These are phyloP conservation scores for Lucilia cuprina DNA, from an alignment of 1,140 invertebrate genomes.

Conservation along the genomic window DNA sequence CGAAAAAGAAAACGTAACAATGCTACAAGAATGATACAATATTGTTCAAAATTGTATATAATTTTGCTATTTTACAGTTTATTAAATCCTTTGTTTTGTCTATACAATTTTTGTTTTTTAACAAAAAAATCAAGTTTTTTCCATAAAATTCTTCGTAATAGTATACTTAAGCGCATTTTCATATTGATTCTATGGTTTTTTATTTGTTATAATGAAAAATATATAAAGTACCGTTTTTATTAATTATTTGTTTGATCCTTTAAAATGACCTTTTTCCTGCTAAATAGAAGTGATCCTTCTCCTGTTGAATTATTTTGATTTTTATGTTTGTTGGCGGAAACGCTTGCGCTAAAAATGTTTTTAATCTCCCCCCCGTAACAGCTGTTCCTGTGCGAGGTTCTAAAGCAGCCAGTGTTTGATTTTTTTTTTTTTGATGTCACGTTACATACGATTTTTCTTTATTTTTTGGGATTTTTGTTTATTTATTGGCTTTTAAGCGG, in stretches of 20 bases:
- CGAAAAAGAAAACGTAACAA: background rate
- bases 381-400: background rate
- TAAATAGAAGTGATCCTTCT: background rate
- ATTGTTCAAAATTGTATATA: background rate
- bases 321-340: constrained; percentile 15
- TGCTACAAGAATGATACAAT: background rate
- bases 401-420: background rate
- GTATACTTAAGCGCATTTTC: background rate
- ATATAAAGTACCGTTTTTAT: background rate
- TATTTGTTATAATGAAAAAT: background rate
- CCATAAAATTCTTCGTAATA: background rate
- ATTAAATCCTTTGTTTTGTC: constrained; percentile 6
- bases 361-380: background rate
- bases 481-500: constrained; percentile 6
- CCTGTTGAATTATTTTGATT: background rate
- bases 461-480: background rate
- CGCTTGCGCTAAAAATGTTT: background rate
- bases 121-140: background rate
- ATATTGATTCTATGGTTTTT: background rate
- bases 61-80: constrained; percentile 26
- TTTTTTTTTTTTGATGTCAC: background rate
- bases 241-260: background rate
- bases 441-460: background rate
- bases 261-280: constrained; percentile 19
- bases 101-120: background rate